Conservation (phyloP, 2,113 vertebrate genomes). For the Ictidomys tridecemlineatus region DNA sequence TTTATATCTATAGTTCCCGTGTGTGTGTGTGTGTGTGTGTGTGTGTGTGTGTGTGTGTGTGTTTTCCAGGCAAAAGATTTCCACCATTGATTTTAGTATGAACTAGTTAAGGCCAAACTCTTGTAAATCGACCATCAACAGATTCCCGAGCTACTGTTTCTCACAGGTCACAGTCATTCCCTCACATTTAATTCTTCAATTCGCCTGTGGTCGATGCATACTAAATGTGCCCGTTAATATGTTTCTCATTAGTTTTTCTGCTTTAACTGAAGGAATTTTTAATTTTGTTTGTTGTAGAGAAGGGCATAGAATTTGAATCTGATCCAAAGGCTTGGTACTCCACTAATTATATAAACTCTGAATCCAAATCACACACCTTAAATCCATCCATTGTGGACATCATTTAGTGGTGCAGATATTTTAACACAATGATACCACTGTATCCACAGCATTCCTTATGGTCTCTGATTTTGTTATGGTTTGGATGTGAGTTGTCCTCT, state of each 20-base stretch:
- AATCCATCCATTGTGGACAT: background rate
- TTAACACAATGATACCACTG: background rate
- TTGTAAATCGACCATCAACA: background rate
- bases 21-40: background rate
- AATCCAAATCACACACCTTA: background rate
- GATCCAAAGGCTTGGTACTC: background rate
- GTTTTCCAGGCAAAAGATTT: background rate
- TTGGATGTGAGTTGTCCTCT: too few relatives aligned
- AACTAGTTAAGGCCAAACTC: background rate
- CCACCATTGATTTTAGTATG: background rate
- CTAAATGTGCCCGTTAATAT: background rate
- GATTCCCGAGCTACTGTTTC: background rate
- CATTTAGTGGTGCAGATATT: background rate
- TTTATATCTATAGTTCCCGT: background rate
- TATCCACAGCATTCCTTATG: background rate
- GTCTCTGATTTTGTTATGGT: too few relatives aligned
- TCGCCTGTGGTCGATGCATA: background rate
- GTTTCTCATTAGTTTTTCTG: background rate
- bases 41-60: background rate
- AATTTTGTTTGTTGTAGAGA: background rate
- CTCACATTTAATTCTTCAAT: background rate
- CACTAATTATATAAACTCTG: background rate
- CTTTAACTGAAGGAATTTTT: background rate
- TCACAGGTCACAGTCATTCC: background rate
- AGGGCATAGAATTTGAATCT: background rate